Conservation (phyloP, 2,888 invertebrate species). For the Drosophila ezoana region DNA sequence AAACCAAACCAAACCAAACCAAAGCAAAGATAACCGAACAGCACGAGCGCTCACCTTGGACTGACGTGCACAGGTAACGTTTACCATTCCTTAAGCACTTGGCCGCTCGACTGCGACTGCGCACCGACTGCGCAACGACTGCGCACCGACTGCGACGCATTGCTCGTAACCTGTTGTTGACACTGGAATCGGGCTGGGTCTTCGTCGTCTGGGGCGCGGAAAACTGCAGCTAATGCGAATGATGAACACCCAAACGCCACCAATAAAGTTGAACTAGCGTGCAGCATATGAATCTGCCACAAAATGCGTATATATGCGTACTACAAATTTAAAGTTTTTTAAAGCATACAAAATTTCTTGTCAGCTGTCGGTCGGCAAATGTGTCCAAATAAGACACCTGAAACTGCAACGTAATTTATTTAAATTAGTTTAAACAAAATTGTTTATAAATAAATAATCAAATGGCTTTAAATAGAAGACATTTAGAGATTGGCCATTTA, state of each 20-base stretch:
- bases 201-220: constrained; percentile 29
- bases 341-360: constrained; percentile 20
- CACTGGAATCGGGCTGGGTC: constrained; percentile 49
- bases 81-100: constrained; percentile 84
- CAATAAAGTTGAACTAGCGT: background rate
- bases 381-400: background rate
- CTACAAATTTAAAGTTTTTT: constrained; percentile 13
- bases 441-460: too few species aligned
- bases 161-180: constrained; percentile 35
- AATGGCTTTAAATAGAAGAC: too few species aligned
- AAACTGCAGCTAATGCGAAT: constrained; percentile 22
- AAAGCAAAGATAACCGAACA: constrained; percentile 75
- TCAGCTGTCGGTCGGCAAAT: background rate
- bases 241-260: constrained; percentile 28
- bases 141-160: constrained; percentile 13
- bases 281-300: constrained; percentile 6
- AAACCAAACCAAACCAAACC: constrained; percentile 9
- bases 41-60: constrained; percentile 84
- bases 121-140: constrained; percentile 29
- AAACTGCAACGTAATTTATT: background rate
- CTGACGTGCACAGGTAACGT: constrained; percentile 81
- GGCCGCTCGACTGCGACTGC: constrained; percentile 27
- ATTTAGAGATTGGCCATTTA: too few species aligned
- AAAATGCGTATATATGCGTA: constrained; percentile 14
- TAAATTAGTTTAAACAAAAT: too few species aligned